These are phyloP conservation scores for Imbricaverruca yamaguchii DNA, from an alignment of 2,888 invertebrate species.

Conservation along the genomic window DNA sequence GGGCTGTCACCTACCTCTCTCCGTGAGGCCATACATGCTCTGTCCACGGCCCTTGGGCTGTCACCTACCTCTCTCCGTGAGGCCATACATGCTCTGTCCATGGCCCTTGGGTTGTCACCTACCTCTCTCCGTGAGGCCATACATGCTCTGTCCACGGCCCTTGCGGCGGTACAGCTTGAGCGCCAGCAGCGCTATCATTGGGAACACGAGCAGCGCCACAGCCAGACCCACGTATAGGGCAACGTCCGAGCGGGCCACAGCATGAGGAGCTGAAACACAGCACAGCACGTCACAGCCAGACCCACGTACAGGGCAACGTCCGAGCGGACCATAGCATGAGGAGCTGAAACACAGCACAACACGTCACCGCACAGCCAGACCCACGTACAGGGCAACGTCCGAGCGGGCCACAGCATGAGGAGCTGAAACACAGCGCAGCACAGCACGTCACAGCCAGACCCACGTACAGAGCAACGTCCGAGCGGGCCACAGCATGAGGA, in stretches of 20 bases:
- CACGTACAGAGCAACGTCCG: too few species aligned
- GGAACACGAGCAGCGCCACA: constrained; percentile 68
- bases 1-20: too few species aligned
- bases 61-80: too few species aligned
- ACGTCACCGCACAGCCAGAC: constrained; percentile 37
- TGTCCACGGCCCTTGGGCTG: too few species aligned
- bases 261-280: constrained; percentile 7
- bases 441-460: background rate
- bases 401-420: constrained; percentile 37
- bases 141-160: background rate
- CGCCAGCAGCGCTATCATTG: constrained; percentile 50
- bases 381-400: constrained; percentile 69
- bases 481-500: background rate
- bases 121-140: too few species aligned
- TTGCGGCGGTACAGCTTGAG: constrained; percentile 5
- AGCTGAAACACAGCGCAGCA: background rate
- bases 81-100: too few species aligned
- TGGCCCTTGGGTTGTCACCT: too few species aligned
- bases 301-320: too few species aligned
- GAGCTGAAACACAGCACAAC: background rate
- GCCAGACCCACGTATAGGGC: constrained; percentile 73
- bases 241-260: constrained; percentile 48
- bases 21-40: too few species aligned
- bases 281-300: background rate
- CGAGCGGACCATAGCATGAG: background rate